Conservation (phyloP, 1,140 invertebrate species). For the Radopholus similis region DNA sequence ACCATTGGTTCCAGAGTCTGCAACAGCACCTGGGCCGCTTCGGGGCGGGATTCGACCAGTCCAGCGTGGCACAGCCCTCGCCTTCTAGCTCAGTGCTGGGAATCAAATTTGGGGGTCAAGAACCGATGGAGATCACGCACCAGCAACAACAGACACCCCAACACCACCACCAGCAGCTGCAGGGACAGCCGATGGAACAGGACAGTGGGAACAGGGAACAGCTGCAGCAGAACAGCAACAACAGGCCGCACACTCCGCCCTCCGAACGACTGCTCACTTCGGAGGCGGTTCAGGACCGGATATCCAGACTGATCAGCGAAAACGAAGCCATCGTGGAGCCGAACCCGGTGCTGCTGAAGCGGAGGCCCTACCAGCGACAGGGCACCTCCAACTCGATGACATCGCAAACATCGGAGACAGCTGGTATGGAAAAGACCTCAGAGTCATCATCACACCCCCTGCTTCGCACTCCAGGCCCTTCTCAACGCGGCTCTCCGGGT, state of each 20-base stretch:
- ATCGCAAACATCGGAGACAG: slow-evolving; percentile 42
- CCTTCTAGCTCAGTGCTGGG: neutral
- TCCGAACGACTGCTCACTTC: slow-evolving; percentile 10
- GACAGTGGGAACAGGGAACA: neutral
- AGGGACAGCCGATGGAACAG: neutral
- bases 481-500: slow-evolving; percentile 34
- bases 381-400: slow-evolving; percentile 48
- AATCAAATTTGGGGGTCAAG: too few species aligned
- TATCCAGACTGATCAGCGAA: slow-evolving; percentile 43
- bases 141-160: too few species aligned
- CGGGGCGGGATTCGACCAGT: neutral
- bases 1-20: neutral
- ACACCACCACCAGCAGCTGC: slow-evolving; percentile 7
- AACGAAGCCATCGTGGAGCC: slow-evolving; percentile 52
- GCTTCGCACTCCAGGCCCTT: slow-evolving; percentile 12
- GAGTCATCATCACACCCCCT: neutral
- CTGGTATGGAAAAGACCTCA: slow-evolving; percentile 7
- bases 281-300: slow-evolving; percentile 41
- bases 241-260: slow-evolving; percentile 13
- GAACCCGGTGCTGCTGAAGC: slow-evolving; percentile 44
- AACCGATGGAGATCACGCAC: too few species aligned
- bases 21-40: slow-evolving; percentile 4
- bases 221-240: slow-evolving; percentile 16
- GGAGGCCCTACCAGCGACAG: slow-evolving; percentile 46
- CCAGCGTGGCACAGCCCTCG: neutral